phyloP scores from a whole-genome alignment of 2,113 vertebrate genomes.

The Felis chaus region DNA sequence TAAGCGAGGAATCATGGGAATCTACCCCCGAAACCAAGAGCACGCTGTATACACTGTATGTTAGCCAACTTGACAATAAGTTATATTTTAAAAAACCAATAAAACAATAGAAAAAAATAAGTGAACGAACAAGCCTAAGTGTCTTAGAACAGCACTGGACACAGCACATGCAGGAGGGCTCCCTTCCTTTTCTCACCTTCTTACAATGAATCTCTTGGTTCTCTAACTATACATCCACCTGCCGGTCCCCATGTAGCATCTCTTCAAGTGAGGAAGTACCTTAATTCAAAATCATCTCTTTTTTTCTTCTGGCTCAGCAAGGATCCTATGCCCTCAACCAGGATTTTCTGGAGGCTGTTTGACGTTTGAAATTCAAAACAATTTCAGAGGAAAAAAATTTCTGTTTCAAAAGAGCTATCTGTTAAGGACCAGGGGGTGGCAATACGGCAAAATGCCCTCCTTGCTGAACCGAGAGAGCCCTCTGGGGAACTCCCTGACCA shows the following conservation, averaged over 20 bases:
- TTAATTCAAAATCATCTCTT: background rate
- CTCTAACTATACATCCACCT: background rate
- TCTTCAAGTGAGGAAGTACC: background rate
- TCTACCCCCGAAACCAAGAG: too few relatives aligned
- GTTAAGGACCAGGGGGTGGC: background rate
- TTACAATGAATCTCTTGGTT: background rate
- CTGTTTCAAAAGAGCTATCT: background rate
- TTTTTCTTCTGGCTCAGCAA: background rate
- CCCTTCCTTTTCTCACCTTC: background rate
- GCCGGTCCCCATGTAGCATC: background rate
- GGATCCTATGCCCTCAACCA: background rate
- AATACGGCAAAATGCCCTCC: background rate
- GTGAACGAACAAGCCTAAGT: background rate
- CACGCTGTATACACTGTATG: too few relatives aligned
- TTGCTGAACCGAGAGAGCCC: background rate
- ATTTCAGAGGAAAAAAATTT: background rate
- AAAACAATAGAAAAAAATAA: background rate
- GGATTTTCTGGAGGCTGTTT: background rate
- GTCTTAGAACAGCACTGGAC: background rate
- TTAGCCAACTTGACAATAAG: too few relatives aligned
- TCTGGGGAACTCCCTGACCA: background rate
- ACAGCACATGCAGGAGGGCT: rapidly evolving
- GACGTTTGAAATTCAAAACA: constrained; percentile 35
- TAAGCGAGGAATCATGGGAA: too few relatives aligned
- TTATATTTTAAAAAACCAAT: too few relatives aligned